Base-by-base conservation (phyloP, 2,888 invertebrate genomes). In the Notocelia uddmanniana region DNA sequence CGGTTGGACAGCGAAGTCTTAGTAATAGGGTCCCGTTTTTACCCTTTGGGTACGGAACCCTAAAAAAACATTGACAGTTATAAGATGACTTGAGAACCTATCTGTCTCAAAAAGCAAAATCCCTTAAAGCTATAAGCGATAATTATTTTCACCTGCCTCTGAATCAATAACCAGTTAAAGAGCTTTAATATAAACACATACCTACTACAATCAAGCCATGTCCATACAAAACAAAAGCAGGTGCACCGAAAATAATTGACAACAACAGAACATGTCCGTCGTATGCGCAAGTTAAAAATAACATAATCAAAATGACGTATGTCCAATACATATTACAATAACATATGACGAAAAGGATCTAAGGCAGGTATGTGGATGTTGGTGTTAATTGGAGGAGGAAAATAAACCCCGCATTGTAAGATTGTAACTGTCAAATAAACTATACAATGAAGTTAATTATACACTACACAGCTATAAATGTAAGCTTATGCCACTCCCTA, bases 221-320 rank as follows among this genome's bases (percentile, higher is more conserved):
- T 34, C 57, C 60, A 54, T 37, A 64, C 52, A 67, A 67, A 55
- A 57, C 57, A 67, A 67, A 67, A 57, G 57, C 67, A 67, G 57
- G 57, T 67, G 67, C 57, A 57, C 45, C 67, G 41, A 67, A 67
- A 57, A 67, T 67, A 67, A 67, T 64, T 64, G 64, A 64, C 54
- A 64, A 64, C 64, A 64, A 64, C 63, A 52, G 63, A 21, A 64
- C 52, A 54, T 52, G 21, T 23, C 15, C 54, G 13, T 23, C 21
- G 34, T 63, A 52, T 9, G 52, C 52, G 52, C 52, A 21, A 23
- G 23, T 26, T 34, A 19, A n/a, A 34, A 3, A 6, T 13, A 3
- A 34, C 54, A 64, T n/a, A 54, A n/a, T 21, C 19, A n/a, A 11
- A 52, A 37, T 10, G 37, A 23, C n/a, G 37, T 37, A 64, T 21